Conservation (phyloP, 2,797 vertebrate genomes). For the Falco concolor region DNA sequence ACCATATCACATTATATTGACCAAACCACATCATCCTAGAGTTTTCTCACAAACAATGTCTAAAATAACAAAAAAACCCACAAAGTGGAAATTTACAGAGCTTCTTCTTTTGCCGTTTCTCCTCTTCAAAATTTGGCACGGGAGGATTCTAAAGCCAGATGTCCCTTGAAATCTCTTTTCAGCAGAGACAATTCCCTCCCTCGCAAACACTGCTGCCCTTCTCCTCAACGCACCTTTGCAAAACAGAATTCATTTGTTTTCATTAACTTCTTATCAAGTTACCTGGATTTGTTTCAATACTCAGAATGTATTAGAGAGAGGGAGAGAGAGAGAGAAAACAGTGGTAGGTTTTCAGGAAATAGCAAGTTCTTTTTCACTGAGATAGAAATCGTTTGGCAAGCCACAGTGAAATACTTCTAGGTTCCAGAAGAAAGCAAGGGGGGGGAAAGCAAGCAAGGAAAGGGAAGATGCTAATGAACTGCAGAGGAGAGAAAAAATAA, state of each 20-base stretch:
- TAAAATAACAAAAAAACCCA: not conserved
- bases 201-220: not conserved
- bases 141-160: not conserved
- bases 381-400: conserved; percentile 86
- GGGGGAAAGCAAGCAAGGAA: conserved; percentile 5
- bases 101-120: not conserved
- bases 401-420: conserved; percentile 74
- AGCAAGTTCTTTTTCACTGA: conserved; percentile 79
- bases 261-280: conserved; percentile 70
- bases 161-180: not conserved
- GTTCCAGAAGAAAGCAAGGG: conserved; percentile 66
- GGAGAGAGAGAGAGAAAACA: conserved; percentile 2
- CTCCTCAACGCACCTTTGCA: not conserved
- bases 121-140: not conserved
- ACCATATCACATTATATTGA: accelerated
- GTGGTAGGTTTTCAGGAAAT: conserved; percentile 79
- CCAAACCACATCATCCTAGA: not conserved
- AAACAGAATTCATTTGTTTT: conserved; percentile 68
- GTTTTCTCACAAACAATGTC: not conserved
- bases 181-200: not conserved
- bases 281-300: conserved; percentile 70
- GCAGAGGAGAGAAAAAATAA: conserved; percentile 63
- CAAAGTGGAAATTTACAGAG: not conserved
- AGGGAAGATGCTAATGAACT: conserved; percentile 70
- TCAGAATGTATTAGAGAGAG: conserved; percentile 32